Base-by-base conservation (phyloP, 2,888 invertebrate genomes). In the Fabriciana adippe region DNA sequence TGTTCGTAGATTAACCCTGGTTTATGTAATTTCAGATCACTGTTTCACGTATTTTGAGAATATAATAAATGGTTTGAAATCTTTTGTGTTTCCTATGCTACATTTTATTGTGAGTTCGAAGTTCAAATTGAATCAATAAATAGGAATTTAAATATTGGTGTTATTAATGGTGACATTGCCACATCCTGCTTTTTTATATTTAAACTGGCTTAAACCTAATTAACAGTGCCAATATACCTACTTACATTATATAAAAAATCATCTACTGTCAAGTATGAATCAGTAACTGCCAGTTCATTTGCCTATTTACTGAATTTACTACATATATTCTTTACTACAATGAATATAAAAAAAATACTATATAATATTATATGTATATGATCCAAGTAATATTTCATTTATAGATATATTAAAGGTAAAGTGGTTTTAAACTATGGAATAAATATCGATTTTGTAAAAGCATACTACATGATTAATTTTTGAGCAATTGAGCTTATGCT, bases 61-160 rank as follows among this genome's bases (percentile, higher is more conserved):
- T 83, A 83, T 88, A 86, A 82, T 87, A 85, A 89, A 88, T 86
- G 85, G 89, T 90, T 91, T 90, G 85, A 86, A 80, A 82, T 81
- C 81, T 84, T 90, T 90, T 92, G 89, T 92, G 90, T 90, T 92
- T 85, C 86, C 88, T 89, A 87, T 91, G 90, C 92, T 92, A 90
- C 92, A 91, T 92, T 91, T 92, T 87, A 92, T 90, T 92, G 92
- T 92, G 91, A 92, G 91, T 92, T 92, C 89, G 84, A 92, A 91
- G 92, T 92, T 92, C 92, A 92, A 92, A 92, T 91, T 92, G 91
- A 92, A 91, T 92, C 90, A 92, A 92, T 92, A 92, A 92, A 92
- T 92, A 92, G 92, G 89, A 84, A 90, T 87, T 82, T 84, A 87
- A 88, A 88, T 82, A 90, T 88, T 84, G 75, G 87, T 85, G 86